Base-by-base conservation (phyloP, 2,113 vertebrate genomes). In the Lepisosteus oculatus region DNA sequence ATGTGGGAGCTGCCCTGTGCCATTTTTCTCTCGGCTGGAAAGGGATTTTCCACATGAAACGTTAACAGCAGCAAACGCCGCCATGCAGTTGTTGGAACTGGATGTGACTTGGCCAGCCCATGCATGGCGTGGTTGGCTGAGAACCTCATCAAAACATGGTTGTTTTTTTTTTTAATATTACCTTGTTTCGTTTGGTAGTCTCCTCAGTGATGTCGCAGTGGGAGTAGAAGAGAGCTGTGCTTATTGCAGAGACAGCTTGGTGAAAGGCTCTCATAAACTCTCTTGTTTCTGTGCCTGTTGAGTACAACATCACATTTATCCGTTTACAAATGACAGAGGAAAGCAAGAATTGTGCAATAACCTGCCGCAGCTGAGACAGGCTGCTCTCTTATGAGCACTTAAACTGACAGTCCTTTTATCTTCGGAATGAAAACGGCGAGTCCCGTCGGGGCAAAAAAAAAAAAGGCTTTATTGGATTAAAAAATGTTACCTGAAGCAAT, bases 401-500 rank as follows among this genome's bases (percentile, higher is more conserved):
- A 29, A 29, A 29, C 29, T 29, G 29, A 29, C 29, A 29, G 29
- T 29, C 29, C 29, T 29, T 29, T 29, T 29, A 29, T 29, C 29
- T 29, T 29, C 29, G 1, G 2, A 29, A 29, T 29, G 29, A 29
- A 29, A 29, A 29, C 29, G 29, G 29, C 29, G 29, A 29, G 29
- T 29, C 29, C 29, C 2, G 29, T 29, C 29, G 29, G 29, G 29
- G 29, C 29, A 29, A 29, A 29, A 29, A 29, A 17, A 17, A 61
- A 61, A 12, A 9, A 61, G 59, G 13, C 17, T 17, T 41, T 43
- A 42, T 7, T 64, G 29, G 7, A 7, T 64, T 0, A 64, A 41
- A 66, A 43, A 64, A 12, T 3, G 11, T 14, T 85, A 94, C 94
- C 92, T 84, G 92, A 83, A 59, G 79, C 80, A 74, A 95, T 84